Evolutionary conservation across 2,113 vertebrate species (phyloP).

Genomic region (Butorides virescens): DNA sequence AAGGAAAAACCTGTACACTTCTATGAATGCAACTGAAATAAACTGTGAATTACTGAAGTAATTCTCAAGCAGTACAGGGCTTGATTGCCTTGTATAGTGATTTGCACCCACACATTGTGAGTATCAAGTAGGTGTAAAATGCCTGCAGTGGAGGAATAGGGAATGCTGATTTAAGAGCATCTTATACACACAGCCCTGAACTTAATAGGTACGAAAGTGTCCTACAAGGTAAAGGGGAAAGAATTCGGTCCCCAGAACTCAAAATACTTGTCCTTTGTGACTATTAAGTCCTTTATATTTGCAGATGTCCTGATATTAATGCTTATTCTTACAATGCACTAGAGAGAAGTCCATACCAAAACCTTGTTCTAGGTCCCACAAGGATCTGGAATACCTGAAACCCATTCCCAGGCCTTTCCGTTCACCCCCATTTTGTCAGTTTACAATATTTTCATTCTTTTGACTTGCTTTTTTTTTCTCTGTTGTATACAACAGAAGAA

Average conservation of each 20-base stretch:
- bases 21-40: neutral
- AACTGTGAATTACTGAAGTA: neutral
- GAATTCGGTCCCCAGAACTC: neutral
- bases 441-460: neutral
- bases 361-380: neutral
- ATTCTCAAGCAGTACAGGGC: neutral
- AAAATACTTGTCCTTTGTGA: neutral
- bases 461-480: neutral
- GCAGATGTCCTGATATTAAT: neutral
- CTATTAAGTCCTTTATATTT: neutral
- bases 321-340: neutral
- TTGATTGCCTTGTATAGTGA: constrained; percentile 11
- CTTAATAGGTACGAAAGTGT: neutral
- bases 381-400: neutral
- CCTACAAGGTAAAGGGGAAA: neutral
- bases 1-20: neutral
- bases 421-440: neutral
- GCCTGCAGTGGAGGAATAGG: neutral
- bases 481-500: neutral
- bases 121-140: constrained; percentile 21
- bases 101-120: neutral
- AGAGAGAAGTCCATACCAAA: neutral
- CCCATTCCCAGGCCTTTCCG: neutral
- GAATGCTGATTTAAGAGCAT: neutral
- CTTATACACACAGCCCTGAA: neutral